These are phyloP conservation scores for Epinotia ramella DNA, from an alignment of 2,888 invertebrate species.

Conservation along the genomic window DNA sequence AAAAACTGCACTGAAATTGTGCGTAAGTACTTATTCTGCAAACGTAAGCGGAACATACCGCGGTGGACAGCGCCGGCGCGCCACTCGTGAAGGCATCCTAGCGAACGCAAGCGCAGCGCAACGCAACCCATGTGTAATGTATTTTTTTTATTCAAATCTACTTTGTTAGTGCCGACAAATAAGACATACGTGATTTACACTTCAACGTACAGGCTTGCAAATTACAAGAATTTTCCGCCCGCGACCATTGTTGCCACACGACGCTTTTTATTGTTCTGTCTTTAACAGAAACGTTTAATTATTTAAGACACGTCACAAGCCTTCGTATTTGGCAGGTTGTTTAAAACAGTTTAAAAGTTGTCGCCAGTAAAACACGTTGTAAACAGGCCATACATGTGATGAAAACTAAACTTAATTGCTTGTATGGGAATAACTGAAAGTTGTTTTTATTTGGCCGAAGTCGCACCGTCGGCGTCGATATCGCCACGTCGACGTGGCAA, in stretches of 20 bases:
- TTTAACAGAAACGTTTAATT: constrained; percentile 41
- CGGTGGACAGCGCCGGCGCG: constrained; percentile 51
- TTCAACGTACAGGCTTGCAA: constrained; percentile 25
- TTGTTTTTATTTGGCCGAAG: constrained; percentile 58
- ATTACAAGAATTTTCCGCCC: constrained; percentile 30
- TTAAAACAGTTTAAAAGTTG: constrained; percentile 26
- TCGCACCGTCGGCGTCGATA: constrained; percentile 67
- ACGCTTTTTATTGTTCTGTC: constrained; percentile 38
- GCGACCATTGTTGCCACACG: constrained; percentile 34
- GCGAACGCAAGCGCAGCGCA: constrained; percentile 54
- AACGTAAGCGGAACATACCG: constrained; percentile 41
- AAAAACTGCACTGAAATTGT: neutral
- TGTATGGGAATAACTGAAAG: constrained; percentile 64
- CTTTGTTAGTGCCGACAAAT: constrained; percentile 34
- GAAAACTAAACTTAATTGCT: constrained; percentile 61
- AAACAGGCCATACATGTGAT: constrained; percentile 50
- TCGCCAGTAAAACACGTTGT: constrained; percentile 25
- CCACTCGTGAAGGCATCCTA: constrained; percentile 78
- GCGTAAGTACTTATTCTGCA: constrained; percentile 13
- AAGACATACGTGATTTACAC: constrained; percentile 44
- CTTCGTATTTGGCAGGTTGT: constrained; percentile 26
- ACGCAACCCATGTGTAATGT: constrained; percentile 47
- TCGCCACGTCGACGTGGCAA: constrained; percentile 54
- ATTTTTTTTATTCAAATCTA: constrained; percentile 46
- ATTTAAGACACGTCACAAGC: constrained; percentile 38